Base-by-base conservation (phyloP, 2,797 vertebrate species). In the Ceyx erithaca region DNA sequence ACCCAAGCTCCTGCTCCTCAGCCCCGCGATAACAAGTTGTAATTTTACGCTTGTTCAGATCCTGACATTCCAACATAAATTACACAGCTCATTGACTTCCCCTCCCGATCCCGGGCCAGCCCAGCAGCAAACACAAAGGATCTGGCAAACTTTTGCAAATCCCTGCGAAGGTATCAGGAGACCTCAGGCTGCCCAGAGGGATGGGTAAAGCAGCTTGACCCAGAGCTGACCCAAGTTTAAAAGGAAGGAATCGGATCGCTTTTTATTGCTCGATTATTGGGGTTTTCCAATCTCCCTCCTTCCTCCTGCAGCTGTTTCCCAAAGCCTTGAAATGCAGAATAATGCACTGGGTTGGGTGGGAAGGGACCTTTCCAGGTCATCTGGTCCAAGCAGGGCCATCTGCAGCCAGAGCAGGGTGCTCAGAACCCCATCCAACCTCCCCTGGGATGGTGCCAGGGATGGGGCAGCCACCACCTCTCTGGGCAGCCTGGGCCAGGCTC, bases 51-150 rank as follows among this genome's bases (percentile, higher is more conserved):
- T 70, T 49, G 35, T n/a, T 83, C 7, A 0, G 4, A 64, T 18
- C 37, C 46, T 59, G 69, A 52, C 69, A 78, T 95, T 92, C 87
- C 80, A 40, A 80, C 58, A 57, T 54, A 83, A 93, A 92, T 95
- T 85, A 80, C 4, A 23, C 66, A 92, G 89, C 72, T 93, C 82
- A 7, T n/a, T 80, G 72, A 46, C 82, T 83, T 48, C 57, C 45
- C 3, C 1, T 76, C 5, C 35, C 35, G 10, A 76, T 20, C 55
- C 52, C 2, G 0, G 49, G 35, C 64, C 79, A 73, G 76, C 48
- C 86, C 80, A 18, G 66, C 52, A 80, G 67, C 48, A 25, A 69
- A 33, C 78, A 90, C 70, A 92, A 90, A 85, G 48, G 33, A 25
- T 22, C 40, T 14, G 52, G 67, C 10, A 54, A 35, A 35, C 55